These are phyloP conservation scores for Dreissena polymorpha DNA, from an alignment of 1,140 invertebrate species.

Conservation along the genomic window DNA sequence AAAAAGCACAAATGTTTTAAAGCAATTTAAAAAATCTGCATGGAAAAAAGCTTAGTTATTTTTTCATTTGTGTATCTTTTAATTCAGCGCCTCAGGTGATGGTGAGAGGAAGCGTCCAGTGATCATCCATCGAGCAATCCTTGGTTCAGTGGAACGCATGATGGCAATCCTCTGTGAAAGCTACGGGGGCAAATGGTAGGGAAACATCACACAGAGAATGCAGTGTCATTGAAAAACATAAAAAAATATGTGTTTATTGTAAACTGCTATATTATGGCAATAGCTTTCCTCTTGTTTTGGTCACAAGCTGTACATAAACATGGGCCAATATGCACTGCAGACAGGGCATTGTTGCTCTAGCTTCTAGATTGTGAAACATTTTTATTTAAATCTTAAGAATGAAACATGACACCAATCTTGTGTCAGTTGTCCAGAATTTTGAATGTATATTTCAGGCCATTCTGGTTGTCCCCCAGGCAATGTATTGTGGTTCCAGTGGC, in stretches of 20 bases:
- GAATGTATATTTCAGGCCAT: constrained; percentile 83
- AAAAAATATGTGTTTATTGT: background rate
- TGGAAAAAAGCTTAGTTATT: no score
- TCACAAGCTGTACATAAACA: no score
- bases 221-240: background rate
- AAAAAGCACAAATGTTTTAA: no score
- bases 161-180: constrained; percentile 98
- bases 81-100: constrained; percentile 84
- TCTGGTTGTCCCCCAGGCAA: constrained; percentile 98
- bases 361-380: no score
- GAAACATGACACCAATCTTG: no score
- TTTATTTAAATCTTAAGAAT: no score
- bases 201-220: background rate
- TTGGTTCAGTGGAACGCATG: constrained; percentile 99
- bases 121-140: constrained; percentile 98
- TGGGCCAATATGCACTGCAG: no score
- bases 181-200: constrained; percentile 96
- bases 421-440: no score
- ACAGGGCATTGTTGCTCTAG: no score
- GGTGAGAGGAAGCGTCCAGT: constrained; percentile 96
- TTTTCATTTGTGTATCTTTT: background rate
- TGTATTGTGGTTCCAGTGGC: constrained; percentile 95
- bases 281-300: no score
- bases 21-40: no score
- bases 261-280: background rate